phyloP scores from a whole-genome alignment of 2,797 vertebrate genomes.

The Rhincodon typus region DNA sequence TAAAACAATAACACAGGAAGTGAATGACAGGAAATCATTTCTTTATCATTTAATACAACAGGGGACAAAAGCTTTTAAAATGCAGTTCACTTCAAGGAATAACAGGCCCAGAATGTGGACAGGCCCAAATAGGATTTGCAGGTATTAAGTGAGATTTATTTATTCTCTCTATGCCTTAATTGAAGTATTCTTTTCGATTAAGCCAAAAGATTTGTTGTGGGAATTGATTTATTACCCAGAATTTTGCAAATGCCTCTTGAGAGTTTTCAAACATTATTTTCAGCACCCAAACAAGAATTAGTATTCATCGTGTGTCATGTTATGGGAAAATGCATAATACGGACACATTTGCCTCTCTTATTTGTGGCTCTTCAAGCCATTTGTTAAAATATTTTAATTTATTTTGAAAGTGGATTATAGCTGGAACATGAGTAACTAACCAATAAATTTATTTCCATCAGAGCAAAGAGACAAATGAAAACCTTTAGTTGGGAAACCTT shows the following conservation, averaged over 20 bases:
- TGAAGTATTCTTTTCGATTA: background rate
- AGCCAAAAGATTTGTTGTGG: background rate
- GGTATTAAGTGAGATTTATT: background rate
- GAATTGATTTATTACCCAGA: background rate
- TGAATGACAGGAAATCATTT: too few relatives aligned
- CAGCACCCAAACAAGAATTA: background rate
- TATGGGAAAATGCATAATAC: background rate
- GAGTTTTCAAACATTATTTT: background rate
- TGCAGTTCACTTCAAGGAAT: background rate
- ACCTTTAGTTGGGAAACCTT: background rate
- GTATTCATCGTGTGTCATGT: background rate
- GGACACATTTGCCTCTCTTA: background rate
- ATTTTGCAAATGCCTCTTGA: background rate
- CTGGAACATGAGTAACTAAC: background rate
- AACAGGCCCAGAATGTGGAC: background rate
- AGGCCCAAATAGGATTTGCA: background rate
- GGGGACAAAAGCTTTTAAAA: background rate
- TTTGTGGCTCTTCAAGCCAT: background rate
- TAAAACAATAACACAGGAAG: too few relatives aligned
- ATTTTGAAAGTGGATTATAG: background rate
- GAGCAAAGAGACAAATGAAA: background rate
- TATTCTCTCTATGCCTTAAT: background rate
- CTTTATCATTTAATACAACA: background rate
- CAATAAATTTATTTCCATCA: background rate
- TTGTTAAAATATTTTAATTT: background rate